Conservation (phyloP, 2,797 vertebrate genomes). For the Pseudocheirus occidentalis region DNA sequence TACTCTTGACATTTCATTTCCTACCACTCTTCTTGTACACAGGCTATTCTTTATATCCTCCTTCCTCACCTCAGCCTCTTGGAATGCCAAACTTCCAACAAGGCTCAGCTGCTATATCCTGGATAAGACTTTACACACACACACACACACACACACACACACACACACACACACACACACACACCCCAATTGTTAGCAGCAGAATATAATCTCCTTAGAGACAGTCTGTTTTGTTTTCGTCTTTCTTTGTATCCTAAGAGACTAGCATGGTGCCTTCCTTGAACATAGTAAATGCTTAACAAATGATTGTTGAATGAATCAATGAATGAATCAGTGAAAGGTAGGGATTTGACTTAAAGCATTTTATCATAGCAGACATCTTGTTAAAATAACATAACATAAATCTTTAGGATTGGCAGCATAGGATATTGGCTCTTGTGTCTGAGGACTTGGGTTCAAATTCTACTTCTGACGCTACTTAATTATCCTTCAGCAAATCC, state of each 20-base stretch:
- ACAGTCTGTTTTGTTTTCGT: not conserved
- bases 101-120: not conserved
- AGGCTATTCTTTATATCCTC: not conserved
- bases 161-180: not conserved
- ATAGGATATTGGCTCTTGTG: not conserved
- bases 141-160: too few relatives aligned
- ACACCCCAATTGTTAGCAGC: not conserved
- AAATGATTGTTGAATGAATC: not conserved
- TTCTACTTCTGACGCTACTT: not conserved
- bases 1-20: not conserved
- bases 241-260: not conserved
- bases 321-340: not conserved
- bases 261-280: not conserved
- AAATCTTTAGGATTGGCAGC: not conserved
- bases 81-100: not conserved
- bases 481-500: not conserved
- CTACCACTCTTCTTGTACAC: not conserved
- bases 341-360: not conserved
- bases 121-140: not conserved
- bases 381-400: not conserved
- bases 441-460: not conserved
- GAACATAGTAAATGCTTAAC: not conserved
- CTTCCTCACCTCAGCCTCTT: not conserved
- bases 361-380: not conserved
- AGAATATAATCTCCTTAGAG: conserved; percentile 5